Evolutionary conservation across 2,113 vertebrate species (phyloP), one percentile per base, ranked within the genome.

Genomic region (Urocitellus parryii): DNA sequence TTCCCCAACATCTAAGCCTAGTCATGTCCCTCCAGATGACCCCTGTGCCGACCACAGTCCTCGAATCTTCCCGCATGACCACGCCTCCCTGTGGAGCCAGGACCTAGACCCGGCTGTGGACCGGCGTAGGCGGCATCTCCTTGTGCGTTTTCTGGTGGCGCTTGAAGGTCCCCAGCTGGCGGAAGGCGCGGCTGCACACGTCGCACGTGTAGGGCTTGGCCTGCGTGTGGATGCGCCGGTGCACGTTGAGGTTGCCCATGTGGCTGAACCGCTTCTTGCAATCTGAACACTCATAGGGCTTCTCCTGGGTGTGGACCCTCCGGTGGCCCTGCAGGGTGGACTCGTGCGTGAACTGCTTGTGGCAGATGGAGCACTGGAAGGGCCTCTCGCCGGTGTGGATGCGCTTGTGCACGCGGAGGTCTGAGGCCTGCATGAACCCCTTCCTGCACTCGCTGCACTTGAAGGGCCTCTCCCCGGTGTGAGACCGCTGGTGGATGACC

Each of bases 381-480:
- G 96, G 96, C 53, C 88, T 93, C 61, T 97, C 79, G 1, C 96
- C 95, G 0, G 91, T 96, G 74, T 97, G 97, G 79, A 89, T 78
- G 24, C 67, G 80, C 79, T 88, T 17, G 76, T 98, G 97, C 17
- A 94, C 90, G 1, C 77, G 63, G 6, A 96, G 79, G 58, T 98
- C 94, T 1, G 97, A 97, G 29, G 58, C 37, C 65, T 97, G 85
- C n/a, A 86, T 45, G 68, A 96, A 98, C 27, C 83, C 45, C 87
- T 95, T 97, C 11, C 14, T 32, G 18, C 97, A 97, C 4, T 16
- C 2, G 0, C 1, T 53, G 17, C 95, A 98, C 1, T 76, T n/a
- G 8, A 95, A 97, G 16, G 91, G 95, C 12, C 91, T 95, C 32
- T 97, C 96, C 53, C 97, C 97, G 1, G 81, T 88, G n/a, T 97